A percentile compares a stretch with the other conserved stretches of the same genome.
Conservation (phyloP, 1,140 invertebrate species). For the Dreissena rostriformis region DNA sequence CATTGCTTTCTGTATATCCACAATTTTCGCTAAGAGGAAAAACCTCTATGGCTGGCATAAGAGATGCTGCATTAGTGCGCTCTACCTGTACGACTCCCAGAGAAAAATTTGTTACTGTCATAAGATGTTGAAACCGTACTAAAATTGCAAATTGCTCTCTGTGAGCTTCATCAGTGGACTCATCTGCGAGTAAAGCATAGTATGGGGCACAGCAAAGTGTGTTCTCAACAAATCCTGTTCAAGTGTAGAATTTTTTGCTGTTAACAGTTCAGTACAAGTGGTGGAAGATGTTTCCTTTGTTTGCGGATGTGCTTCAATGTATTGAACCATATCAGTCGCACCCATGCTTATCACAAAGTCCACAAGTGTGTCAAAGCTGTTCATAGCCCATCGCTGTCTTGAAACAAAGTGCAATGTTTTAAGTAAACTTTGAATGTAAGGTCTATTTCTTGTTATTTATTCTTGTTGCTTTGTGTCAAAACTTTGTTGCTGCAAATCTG, state of each 20-base stretch:
- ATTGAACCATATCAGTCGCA: not conserved
- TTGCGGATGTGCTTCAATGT: not conserved
- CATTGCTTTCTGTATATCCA: too few relatives aligned
- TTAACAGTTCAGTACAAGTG: not conserved
- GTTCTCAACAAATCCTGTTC: not conserved
- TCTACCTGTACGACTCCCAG: slow-evolving; percentile 1
- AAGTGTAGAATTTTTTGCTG: not conserved
- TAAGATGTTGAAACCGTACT: not conserved
- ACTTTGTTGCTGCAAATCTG: not conserved
- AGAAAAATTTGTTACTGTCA: not conserved
- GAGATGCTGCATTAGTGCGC: slow-evolving; percentile 1
- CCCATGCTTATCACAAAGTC: not conserved
- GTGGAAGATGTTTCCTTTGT: slow-evolving; percentile 1
- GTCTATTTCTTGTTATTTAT: not conserved
- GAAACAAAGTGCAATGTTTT: too few relatives aligned
- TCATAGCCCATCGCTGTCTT: too few relatives aligned
- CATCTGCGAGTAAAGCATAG: slow-evolving; percentile 18
- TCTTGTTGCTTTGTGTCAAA: not conserved
- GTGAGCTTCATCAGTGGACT: slow-evolving; percentile 33
- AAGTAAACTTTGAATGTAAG: too few relatives aligned
- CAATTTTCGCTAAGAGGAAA: too few relatives aligned
- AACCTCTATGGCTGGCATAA: slow-evolving; percentile 1
- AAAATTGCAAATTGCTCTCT: slow-evolving; percentile 26
- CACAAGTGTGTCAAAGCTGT: too few relatives aligned
- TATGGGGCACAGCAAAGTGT: not conserved